These are phyloP conservation scores for Margarornis squamiger DNA, from an alignment of 2,797 vertebrate species.

Conservation along the genomic window DNA sequence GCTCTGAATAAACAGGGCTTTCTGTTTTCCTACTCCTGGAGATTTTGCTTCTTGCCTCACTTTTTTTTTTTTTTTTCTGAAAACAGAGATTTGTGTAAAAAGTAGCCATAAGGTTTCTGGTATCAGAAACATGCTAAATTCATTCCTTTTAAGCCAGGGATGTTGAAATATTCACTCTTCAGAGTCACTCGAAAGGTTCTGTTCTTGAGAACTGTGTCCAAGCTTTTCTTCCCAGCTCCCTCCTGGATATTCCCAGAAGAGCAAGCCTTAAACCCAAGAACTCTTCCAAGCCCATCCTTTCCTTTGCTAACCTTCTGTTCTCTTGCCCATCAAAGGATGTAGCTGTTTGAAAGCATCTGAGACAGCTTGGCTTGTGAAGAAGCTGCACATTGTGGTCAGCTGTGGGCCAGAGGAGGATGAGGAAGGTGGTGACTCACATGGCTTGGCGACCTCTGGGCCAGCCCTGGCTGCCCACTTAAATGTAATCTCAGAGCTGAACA, in stretches of 20 bases:
- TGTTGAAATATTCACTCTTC: not conserved
- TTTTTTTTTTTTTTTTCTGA: not conserved
- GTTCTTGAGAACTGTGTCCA: not conserved
- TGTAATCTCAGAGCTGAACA: not conserved
- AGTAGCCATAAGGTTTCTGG: not conserved
- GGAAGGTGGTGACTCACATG: constrained; percentile 8
- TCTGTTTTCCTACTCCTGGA: not conserved
- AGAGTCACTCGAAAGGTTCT: not conserved
- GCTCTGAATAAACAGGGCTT: not conserved
- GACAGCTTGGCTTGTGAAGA: not conserved
- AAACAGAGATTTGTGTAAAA: not conserved
- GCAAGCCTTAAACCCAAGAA: not conserved
- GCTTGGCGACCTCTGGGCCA: not conserved
- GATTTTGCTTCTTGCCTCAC: not conserved
- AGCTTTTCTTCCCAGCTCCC: not conserved
- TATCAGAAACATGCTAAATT: not conserved
- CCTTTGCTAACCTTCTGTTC: not conserved
- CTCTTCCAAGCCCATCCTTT: not conserved
- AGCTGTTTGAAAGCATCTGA: not conserved
- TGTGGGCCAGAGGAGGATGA: not conserved
- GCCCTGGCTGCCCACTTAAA: not conserved
- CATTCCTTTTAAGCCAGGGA: not conserved
- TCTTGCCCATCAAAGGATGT: not conserved
- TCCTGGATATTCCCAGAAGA: not conserved
- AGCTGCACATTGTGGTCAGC: not conserved